Evolutionary conservation across 2,888 invertebrate genomes (phyloP).

Genomic region (Stenolophus ochropezus): DNA sequence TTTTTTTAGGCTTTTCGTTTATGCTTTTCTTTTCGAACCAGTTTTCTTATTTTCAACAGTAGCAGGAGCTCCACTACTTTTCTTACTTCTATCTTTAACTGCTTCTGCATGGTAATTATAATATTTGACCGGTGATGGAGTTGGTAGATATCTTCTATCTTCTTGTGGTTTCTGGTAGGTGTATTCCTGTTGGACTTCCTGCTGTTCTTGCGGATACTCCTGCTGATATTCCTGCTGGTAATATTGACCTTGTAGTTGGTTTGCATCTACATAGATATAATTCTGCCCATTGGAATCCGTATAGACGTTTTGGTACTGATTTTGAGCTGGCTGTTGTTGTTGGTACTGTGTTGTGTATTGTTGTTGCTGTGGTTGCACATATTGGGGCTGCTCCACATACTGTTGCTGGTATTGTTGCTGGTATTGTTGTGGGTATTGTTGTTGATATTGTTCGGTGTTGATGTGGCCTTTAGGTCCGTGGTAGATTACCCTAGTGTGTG

Average conservation of each 20-base stretch:
- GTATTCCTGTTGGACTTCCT: neutral
- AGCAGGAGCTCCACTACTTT: conserved; percentile 39
- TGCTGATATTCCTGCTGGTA: conserved; percentile 25
- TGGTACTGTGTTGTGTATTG: neutral
- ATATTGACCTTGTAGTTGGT: conserved; percentile 40
- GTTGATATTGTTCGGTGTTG: neutral
- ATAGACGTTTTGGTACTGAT: conserved; percentile 57
- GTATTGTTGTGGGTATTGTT: neutral
- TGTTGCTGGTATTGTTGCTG: neutral
- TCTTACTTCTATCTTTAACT: conserved; percentile 52
- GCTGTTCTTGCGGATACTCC: neutral
- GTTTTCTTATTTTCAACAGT: conserved; percentile 29
- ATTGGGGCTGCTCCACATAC: neutral
- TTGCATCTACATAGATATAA: conserved; percentile 49
- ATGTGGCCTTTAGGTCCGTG: conserved; percentile 60
- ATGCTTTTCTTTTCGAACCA: conserved; percentile 2
- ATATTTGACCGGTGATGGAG: neutral
- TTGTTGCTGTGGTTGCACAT: neutral
- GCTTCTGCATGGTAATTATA: conserved; percentile 66
- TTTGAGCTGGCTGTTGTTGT: conserved; percentile 54
- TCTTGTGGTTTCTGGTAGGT: neutral
- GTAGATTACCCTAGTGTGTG: conserved; percentile 77
- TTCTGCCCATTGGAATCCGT: conserved; percentile 58
- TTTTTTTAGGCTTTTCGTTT: neutral
- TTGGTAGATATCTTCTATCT: conserved; percentile 32